phyloP scores from a whole-genome alignment of 2,113 vertebrate species.

The Paralichthys olivaceus region DNA sequence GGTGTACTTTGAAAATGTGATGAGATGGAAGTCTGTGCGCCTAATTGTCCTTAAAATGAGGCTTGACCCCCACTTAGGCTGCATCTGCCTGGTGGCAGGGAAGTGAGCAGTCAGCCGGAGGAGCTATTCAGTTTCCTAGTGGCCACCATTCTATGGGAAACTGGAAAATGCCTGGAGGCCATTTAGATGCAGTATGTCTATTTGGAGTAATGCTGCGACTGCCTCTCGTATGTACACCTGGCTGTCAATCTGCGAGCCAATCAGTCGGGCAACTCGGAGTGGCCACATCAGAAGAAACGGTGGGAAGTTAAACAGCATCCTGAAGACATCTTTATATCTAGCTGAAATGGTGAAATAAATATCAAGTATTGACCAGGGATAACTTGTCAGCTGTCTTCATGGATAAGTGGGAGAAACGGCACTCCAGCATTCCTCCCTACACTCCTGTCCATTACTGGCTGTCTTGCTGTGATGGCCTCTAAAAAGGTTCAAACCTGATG shows the following conservation, averaged over 20 bases:
- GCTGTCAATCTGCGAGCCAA: conserved; percentile 63
- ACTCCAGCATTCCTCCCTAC: not conserved
- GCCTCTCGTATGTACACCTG: conserved; percentile 8
- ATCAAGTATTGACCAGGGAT: not conserved
- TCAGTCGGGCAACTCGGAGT: conserved; percentile 33
- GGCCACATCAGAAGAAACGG: not conserved
- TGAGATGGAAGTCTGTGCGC: conserved; percentile 46
- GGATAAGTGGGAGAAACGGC: conserved; percentile 5
- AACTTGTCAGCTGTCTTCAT: conserved; percentile 10
- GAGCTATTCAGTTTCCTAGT: conserved; percentile 46
- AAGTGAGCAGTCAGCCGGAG: conserved; percentile 34
- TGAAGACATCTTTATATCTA: conserved; percentile 12
- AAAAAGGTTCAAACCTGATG: conserved; percentile 10
- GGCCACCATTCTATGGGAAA: conserved; percentile 15
- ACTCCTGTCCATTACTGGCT: conserved; percentile 1
- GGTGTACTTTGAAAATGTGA: conserved; percentile 27
- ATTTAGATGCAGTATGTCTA: conserved; percentile 36
- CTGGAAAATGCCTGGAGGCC: conserved; percentile 39
- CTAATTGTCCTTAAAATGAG: conserved; percentile 71
- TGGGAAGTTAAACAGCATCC: conserved; percentile 18
- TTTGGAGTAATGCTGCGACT: conserved; percentile 29
- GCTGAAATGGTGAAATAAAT: conserved; percentile 7
- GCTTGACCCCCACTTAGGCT: conserved; percentile 51
- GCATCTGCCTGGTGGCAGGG: conserved; percentile 43
- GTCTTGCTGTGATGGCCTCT: not conserved